Percentiles rank a stretch among this genome's conserved stretches.
Conservation (phyloP, 2,888 invertebrate species). For the Biston stratarius region DNA sequence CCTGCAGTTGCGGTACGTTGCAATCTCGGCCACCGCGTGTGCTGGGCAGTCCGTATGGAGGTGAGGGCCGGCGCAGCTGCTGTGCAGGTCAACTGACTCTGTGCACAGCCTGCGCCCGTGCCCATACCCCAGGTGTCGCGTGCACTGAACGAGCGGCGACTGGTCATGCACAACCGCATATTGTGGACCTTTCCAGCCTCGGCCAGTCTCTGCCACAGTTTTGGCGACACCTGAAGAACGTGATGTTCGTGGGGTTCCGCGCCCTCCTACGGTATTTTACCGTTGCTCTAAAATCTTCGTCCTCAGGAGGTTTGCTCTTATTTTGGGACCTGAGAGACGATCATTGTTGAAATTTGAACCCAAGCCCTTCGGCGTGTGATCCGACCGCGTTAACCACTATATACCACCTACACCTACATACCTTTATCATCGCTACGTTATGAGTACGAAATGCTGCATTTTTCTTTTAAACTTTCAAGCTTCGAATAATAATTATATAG, state of each 20-base stretch:
- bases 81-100: neutral
- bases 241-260: too few species aligned
- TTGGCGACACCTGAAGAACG: too few species aligned
- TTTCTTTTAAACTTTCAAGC: too few species aligned
- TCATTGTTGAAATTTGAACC: too few species aligned
- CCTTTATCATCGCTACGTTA: too few species aligned
- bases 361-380: too few species aligned
- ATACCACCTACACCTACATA: too few species aligned
- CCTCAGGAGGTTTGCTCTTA: neutral
- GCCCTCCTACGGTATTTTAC: neutral
- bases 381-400: too few species aligned
- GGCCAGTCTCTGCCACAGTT: neutral
- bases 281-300: neutral
- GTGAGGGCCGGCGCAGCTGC: neutral
- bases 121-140: constrained; percentile 3
- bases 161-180: neutral
- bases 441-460: too few species aligned
- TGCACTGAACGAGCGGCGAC: neutral
- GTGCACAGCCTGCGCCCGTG: too few species aligned
- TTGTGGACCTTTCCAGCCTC: neutral
- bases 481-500: too few species aligned
- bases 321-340: neutral
- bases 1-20: neutral
- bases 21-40: neutral
- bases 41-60: neutral